Base-by-base conservation (phyloP, 2,888 invertebrate species). In the Cerceris rybyensis region DNA sequence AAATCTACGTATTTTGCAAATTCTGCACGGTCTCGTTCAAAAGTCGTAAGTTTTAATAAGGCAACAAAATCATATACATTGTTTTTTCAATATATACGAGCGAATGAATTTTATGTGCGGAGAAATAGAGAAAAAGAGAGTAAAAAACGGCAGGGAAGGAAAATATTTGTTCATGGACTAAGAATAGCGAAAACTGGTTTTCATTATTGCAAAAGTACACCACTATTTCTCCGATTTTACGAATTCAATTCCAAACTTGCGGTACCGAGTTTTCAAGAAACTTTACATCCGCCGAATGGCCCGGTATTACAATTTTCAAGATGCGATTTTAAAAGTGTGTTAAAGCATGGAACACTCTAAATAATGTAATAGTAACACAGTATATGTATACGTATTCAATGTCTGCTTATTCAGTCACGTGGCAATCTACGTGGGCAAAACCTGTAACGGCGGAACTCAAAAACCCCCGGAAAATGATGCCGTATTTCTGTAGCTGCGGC, bases 401-500 rank as follows among this genome's bases (percentile, higher is more conserved):
- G 46, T 46, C 8, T 6, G 46, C 8, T 11, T 46, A 46, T 11
- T 46, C 50, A 50, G 6, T 50, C 50, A n/a, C 50, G 9, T 0
- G 9, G n/a, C 9, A 50, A n/a, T n/a, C n/a, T 50, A 50, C 11
- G n/a, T n/a, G 13, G 11, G 50, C 50, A 50, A 28, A 28, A 28
- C 28, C 28, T 28, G 2, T 28, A 28, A 28, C 28, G 28, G 28
- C 28, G 28, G 4, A 28, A 28, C 28, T 28, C 28, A 70, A 72
- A 61, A 71, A 70, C 59, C 78, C 64, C 64, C n/a, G 7, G 46
- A 52, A 66, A 52, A 65, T 69, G 59, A 64, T 81, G 72, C 80
- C 78, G 69, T 80, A 78, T 65, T 74, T 75, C 74, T 69, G 63
- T 74, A 54, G 75, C 58, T 82, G 65, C 68, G 70, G 63, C 78